Base-by-base conservation (phyloP, 2,888 invertebrate species). In the Leptinotarsa haldemani region DNA sequence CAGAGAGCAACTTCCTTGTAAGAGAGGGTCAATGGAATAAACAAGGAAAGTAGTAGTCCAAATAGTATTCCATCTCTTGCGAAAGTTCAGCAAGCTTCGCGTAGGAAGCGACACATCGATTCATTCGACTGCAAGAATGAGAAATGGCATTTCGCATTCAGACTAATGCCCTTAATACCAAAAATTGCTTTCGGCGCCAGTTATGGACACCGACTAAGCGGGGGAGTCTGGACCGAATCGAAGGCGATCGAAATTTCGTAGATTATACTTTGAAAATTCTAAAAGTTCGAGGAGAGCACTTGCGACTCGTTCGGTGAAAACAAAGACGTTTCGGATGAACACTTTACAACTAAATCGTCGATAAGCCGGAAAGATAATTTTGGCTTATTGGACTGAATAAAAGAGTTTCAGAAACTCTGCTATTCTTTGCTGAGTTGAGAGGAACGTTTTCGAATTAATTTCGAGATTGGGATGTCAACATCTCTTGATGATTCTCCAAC, bases 131-230 rank as follows among this genome's bases (percentile, higher is more conserved):
- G 58, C 69, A 73, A 22, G 48, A 65, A 73, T 69, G 73, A 73
- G n/a, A 73, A 73, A 73, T 69, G 56, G 58, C 65, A 50, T 50
- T 73, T 69, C 61, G 61, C 61, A 61, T 61, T 40, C 61, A 61
- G 61, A 61, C 61, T 61, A 61, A 61, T 61, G 61, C 61, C 61
- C 61, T 30, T 53, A 53, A 22, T 67, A 40, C 67, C 67, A 67
- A 67, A 67, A 67, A 67, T 56, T 52, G 56, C 53, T 53, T 30
- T 53, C 12, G 67, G 67, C 67, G 67, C 67, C 67, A 67, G 30
- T 67, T 61, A 61, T 61, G 61, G 61, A 61, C 61, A 40, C 61
- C 40, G 40, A 61, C 61, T 40, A n/a, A 15, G 40, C 61, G 40
- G n/a, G 3, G 15, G 3, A 20, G 25, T 58, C 58, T 58, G 58